A percentile compares a stretch with the other conserved stretches of the same genome.
Conservation (phyloP, 2,888 invertebrate genomes). For the Lucinisca nassula region DNA sequence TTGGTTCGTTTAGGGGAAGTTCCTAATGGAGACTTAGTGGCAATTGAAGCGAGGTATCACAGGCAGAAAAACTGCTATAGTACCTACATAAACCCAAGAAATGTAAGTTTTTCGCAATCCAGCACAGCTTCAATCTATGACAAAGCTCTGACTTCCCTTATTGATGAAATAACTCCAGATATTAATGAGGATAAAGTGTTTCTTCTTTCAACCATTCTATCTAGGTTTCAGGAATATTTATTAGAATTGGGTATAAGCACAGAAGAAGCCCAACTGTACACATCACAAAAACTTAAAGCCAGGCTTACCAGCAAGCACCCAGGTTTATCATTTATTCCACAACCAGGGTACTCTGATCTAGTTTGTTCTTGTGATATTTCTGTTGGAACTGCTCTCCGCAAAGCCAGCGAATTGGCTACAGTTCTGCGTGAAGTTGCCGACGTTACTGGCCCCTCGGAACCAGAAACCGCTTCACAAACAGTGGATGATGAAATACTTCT, state of each 20-base stretch:
- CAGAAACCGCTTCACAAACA: too few species aligned
- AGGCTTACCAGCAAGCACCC: conserved; percentile 1
- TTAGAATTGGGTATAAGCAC: neutral
- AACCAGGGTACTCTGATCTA: neutral
- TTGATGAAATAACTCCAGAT: neutral
- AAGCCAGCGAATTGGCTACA: neutral
- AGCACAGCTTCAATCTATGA: neutral
- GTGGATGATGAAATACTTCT: neutral
- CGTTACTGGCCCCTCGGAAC: neutral
- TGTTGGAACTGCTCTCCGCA: neutral
- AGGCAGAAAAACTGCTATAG: conserved; percentile 15
- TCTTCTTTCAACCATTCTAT: neutral
- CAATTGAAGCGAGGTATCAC: conserved; percentile 28
- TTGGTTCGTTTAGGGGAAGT: neutral
- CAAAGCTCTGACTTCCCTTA: neutral
- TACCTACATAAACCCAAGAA: neutral
- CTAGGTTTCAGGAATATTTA: neutral
- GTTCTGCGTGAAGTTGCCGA: neutral
- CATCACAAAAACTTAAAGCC: neutral
- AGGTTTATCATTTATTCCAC: neutral
- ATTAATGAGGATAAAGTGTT: neutral
- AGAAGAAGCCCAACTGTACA: neutral
- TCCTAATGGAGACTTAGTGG: conserved; percentile 27
- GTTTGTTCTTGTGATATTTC: conserved; percentile 1
- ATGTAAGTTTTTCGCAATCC: neutral